Evolutionary conservation across 2,113 vertebrate genomes (phyloP), one percentile per base, ranked within the genome.

Genomic region (Gambusia affinis): DNA sequence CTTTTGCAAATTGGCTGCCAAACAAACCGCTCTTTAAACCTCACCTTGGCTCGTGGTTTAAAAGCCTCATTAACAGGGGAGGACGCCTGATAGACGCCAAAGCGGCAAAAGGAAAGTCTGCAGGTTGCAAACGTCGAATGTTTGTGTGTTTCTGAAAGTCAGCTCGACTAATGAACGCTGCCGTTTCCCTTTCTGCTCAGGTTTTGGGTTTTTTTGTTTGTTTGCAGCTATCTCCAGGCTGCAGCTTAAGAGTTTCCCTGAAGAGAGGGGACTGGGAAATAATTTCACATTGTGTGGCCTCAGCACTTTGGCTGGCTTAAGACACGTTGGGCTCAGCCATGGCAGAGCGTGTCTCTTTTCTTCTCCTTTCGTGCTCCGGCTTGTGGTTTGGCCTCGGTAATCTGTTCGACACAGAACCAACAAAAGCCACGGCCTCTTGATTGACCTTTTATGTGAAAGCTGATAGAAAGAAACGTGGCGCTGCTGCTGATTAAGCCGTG

Each of bases 151-250:
- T 83, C 78, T 87, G 75, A 84, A 82, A 81, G 84, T 83, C 70
- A 28, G 61, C 83, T 72, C 78, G 82, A 81, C 86, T 91, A 91
- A 91, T 88, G 90, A 90, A 86, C 85, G 83, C 88, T 73, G 87
- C 87, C 84, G 82, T 88, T 85, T 84, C 86, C 51, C 68, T 80
- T 80, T 85, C 80, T 76, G 83, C 85, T 80, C 78, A 29, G 44
- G 85, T 87, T 89, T 63, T 44, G 4, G 14, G 17, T 19, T 10
- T n/a, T 35, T 90, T 81, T 90, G 85, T 81, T 86, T 90, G 85
- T 80, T 86, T 85, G 91, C 87, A 94, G 94, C 95, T 95, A 95
- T 96, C 95, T 96, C 91, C 87, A 88, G 91, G 75, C 93, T 83
- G 12, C 95, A 97, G 95, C 93, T 93, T 87, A 69, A 80, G 73